These are phyloP conservation scores for Blennius ocellaris DNA, from an alignment of 2,113 vertebrate genomes.

Conservation along the genomic window DNA sequence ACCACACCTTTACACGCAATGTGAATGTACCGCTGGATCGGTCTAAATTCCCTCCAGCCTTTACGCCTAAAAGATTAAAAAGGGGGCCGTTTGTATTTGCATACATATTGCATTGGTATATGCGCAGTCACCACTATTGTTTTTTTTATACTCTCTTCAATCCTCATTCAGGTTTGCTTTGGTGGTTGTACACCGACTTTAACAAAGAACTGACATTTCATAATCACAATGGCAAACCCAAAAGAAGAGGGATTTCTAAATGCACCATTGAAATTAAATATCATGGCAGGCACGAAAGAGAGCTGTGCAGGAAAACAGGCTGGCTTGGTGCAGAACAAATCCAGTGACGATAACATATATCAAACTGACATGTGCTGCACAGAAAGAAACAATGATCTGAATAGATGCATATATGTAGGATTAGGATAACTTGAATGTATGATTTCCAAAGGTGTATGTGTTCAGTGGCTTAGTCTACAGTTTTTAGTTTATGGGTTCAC, in stretches of 20 bases:
- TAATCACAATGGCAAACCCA: background rate
- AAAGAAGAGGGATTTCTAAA: constrained; percentile 25
- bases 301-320: background rate
- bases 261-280: constrained; percentile 27
- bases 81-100: constrained; percentile 35
- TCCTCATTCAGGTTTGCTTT: constrained; percentile 11
- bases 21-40: constrained; percentile 48
- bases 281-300: constrained; percentile 11
- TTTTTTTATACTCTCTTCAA: constrained; percentile 2
- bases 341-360: background rate
- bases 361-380: background rate
- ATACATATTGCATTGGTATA: background rate
- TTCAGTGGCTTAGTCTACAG: background rate
- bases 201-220: constrained; percentile 12
- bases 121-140: background rate
- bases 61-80: constrained; percentile 31
- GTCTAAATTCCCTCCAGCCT: constrained; percentile 45
- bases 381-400: background rate
- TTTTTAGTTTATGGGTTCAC: background rate
- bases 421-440: background rate
- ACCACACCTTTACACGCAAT: constrained; percentile 4
- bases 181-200: constrained; percentile 20
- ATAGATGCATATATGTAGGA: background rate
- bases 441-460: background rate
- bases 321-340: background rate